Conservation (phyloP, 2,797 vertebrate species). For the Agapornis canus region DNA sequence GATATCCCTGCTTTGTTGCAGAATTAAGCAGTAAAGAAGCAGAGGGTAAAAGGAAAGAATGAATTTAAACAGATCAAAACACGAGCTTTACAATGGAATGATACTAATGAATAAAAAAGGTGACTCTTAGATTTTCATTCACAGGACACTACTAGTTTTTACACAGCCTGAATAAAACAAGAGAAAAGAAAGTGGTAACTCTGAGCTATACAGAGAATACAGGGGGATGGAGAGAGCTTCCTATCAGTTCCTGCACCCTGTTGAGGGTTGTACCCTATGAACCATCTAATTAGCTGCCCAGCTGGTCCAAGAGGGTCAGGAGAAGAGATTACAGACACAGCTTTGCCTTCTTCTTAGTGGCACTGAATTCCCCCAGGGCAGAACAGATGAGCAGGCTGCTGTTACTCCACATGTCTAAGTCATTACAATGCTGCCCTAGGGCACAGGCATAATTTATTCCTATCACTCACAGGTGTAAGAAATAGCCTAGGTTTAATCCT, state of each 20-base stretch:
- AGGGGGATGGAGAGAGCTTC: not conserved
- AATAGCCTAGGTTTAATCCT: not conserved
- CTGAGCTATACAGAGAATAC: not conserved
- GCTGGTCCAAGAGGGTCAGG: not conserved
- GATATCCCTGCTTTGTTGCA: not conserved
- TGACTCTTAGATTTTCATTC: not conserved
- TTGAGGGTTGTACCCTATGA: not conserved
- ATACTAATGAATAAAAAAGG: not conserved
- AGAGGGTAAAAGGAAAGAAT: not conserved
- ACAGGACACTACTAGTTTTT: not conserved
- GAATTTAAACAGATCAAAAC: not conserved
- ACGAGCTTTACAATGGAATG: not conserved
- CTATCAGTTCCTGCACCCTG: accelerated
- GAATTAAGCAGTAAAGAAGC: not conserved
- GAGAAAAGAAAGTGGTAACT: not conserved
- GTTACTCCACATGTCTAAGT: not conserved
- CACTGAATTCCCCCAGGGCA: not conserved
- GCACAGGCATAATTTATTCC: not conserved
- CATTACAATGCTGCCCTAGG: not conserved
- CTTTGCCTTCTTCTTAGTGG: not conserved
- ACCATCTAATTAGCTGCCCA: not conserved
- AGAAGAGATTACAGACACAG: not conserved
- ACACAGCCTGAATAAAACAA: not conserved
- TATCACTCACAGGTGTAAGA: not conserved
- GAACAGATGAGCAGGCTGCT: not conserved